Evolutionary conservation across 2,113 vertebrate genomes (phyloP).

Genomic region (Mobula hypostoma): DNA sequence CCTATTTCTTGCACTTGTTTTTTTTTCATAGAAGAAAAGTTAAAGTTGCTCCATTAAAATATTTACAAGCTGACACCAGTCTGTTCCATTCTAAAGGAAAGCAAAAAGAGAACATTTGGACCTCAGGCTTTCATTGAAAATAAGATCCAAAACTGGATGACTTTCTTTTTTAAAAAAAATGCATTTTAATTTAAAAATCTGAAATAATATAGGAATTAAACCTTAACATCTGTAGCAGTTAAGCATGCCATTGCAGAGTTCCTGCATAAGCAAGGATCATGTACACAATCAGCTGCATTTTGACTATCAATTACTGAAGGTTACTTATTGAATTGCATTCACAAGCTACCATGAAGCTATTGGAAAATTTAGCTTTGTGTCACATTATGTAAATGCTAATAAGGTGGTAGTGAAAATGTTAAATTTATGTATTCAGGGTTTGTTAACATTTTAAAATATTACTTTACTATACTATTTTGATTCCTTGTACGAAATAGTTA

Average conservation of each 20-base stretch:
- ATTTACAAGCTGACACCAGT: not conserved
- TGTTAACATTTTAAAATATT: constrained; percentile 35
- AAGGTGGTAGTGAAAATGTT: not conserved
- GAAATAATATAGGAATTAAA: not conserved
- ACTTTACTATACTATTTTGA: not conserved
- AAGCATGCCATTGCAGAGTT: not conserved
- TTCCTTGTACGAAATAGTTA: constrained; percentile 15
- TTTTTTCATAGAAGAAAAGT: not conserved
- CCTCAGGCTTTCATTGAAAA: not conserved
- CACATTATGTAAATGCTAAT: not conserved
- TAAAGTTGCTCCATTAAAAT: constrained; percentile 29
- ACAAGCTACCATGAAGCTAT: not conserved
- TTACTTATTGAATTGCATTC: not conserved
- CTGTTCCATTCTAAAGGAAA: not conserved
- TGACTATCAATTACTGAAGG: not conserved
- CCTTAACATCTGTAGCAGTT: not conserved
- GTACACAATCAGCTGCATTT: not conserved
- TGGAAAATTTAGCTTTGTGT: not conserved
- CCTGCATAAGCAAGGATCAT: not conserved
- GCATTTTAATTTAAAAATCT: not conserved
- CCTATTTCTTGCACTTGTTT: constrained; percentile 1
- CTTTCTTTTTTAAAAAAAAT: not conserved
- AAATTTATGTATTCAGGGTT: not conserved
- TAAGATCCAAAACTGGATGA: not conserved
- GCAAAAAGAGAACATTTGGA: not conserved